phyloP scores from a whole-genome alignment of 2,113 vertebrate genomes.

The Tychaedon coryphoeus region DNA sequence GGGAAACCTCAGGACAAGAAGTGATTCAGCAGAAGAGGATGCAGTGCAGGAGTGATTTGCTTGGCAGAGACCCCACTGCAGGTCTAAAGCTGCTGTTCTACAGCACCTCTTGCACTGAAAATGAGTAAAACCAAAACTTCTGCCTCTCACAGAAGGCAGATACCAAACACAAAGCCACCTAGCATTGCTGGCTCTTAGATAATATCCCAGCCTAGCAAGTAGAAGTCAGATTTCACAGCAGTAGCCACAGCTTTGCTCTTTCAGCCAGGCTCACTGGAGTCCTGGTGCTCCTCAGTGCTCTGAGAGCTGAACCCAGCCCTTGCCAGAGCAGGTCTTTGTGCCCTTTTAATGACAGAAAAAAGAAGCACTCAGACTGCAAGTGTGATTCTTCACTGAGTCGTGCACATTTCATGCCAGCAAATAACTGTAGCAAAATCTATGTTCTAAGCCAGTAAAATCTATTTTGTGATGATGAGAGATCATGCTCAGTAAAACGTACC shows the following conservation, averaged over 20 bases:
- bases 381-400: not conserved
- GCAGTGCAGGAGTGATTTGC: not conserved
- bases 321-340: not conserved
- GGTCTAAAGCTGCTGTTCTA: not conserved
- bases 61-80: not conserved
- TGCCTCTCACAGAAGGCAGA: not conserved
- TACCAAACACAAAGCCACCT: not conserved
- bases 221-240: not conserved
- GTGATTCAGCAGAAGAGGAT: constrained; percentile 9
- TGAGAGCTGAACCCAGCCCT: not conserved
- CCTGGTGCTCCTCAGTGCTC: not conserved
- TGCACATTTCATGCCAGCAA: not conserved
- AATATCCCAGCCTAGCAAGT: not conserved
- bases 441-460: not conserved
- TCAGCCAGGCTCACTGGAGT: not conserved
- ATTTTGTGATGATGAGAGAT: not conserved
- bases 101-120: not conserved
- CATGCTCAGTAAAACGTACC: not conserved
- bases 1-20: not conserved
- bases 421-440: not conserved
- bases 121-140: not conserved
- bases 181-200: not conserved
- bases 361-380: not conserved
- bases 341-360: not conserved
- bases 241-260: not conserved